Conservation (phyloP, 1,140 invertebrate species). For the Dendroctonus valens region DNA sequence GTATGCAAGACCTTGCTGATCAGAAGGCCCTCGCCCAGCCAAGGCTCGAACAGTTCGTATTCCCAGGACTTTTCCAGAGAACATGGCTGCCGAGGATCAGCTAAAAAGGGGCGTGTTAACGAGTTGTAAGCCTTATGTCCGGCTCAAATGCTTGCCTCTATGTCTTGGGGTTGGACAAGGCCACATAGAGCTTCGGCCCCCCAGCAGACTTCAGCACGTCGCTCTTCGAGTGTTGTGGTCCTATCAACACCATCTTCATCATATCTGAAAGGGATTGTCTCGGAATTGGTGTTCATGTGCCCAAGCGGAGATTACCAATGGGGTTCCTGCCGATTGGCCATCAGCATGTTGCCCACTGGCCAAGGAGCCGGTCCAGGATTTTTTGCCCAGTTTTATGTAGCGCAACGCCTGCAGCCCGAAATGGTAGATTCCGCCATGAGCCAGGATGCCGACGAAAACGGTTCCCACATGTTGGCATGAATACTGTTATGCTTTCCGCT, state of each 20-base stretch:
- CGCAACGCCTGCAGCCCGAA: conserved; percentile 32
- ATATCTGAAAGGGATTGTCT: conserved; percentile 20
- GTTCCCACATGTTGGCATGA: background rate
- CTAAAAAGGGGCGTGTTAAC: conserved; percentile 24
- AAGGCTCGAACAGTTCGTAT: conserved; percentile 82
- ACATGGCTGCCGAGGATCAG: conserved; percentile 38
- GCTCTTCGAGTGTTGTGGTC: conserved; percentile 3
- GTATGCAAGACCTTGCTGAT: conserved; percentile 63
- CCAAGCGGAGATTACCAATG: conserved; percentile 9
- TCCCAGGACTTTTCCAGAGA: conserved; percentile 68
- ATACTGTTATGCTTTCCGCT: background rate
- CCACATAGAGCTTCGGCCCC: conserved; percentile 64
- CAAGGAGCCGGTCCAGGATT: conserved; percentile 23
- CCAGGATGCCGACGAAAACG: conserved; percentile 13
- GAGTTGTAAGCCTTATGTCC: background rate
- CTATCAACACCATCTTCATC: conserved; percentile 11
- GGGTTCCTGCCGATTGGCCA: conserved; percentile 24
- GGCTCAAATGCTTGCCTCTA: conserved; percentile 59
- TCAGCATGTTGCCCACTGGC: conserved; percentile 32
- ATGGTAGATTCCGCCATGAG: conserved; percentile 27
- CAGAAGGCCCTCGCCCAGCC: conserved; percentile 83
- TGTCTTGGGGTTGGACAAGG: conserved; percentile 62
- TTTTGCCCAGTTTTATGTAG: conserved; percentile 30
- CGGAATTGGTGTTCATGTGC: background rate
- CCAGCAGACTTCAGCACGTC: conserved; percentile 53